Conservation (phyloP, 1,140 invertebrate species). For the Cylas formicarius region DNA sequence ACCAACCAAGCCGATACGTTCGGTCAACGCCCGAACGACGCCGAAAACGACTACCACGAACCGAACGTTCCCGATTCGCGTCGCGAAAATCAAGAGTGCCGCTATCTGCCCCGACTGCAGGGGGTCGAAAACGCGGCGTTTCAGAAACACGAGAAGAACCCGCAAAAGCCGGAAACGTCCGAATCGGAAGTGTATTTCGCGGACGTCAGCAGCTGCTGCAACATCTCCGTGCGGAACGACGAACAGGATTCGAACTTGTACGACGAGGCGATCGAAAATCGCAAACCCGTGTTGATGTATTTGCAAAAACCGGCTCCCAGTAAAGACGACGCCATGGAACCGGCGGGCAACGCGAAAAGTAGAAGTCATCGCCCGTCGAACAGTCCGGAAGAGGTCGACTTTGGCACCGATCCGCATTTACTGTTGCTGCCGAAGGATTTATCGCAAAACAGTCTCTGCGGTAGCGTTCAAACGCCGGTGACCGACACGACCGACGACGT, state of each 20-base stretch:
- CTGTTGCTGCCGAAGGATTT: conserved; percentile 46
- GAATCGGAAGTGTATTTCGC: conserved; percentile 79
- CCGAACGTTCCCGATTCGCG: conserved; percentile 24
- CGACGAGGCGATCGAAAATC: conserved; percentile 40
- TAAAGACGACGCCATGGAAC: conserved; percentile 24
- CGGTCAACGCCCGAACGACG: conserved; percentile 24
- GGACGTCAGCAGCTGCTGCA: conserved; percentile 78
- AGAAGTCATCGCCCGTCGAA: conserved; percentile 51
- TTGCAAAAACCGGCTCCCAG: conserved; percentile 25
- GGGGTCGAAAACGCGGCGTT: conserved; percentile 62
- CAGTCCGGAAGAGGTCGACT: conserved; percentile 31
- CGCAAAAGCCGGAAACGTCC: conserved; percentile 50
- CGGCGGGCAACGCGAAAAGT: conserved; percentile 41
- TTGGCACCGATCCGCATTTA: conserved; percentile 33
- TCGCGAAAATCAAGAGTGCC: conserved; percentile 29
- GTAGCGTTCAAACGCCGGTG: conserved; percentile 39
- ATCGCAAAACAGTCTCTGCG: conserved; percentile 47
- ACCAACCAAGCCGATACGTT: conserved; percentile 41
- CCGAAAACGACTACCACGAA: conserved; percentile 37
- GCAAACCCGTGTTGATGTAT: conserved; percentile 32
- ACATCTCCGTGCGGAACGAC: conserved; percentile 60
- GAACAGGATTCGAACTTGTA: conserved; percentile 42
- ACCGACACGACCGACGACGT: conserved; percentile 42
- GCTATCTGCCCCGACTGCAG: conserved; percentile 44
- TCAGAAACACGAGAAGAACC: conserved; percentile 50